Conservation (phyloP, 2,888 invertebrate genomes). For the Yponomeuta sedellus region DNA sequence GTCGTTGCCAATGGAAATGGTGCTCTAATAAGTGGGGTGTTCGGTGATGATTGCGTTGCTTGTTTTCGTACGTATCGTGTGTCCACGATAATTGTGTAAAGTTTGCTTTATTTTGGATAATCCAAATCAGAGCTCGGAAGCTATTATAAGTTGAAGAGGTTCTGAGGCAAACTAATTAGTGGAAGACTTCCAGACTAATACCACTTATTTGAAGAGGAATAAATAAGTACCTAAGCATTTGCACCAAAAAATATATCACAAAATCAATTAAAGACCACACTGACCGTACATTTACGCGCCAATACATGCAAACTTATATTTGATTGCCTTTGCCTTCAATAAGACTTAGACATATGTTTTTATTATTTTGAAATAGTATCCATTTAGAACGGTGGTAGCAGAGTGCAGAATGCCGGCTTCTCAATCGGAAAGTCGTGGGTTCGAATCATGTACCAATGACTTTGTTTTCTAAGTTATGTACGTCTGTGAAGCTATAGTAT, state of each 20-base stretch:
- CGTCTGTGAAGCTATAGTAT: too few species aligned
- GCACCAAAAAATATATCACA: background rate
- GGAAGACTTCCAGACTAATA: background rate
- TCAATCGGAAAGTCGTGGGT: too few species aligned
- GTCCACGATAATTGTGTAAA: constrained; percentile 45
- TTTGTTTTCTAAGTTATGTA: too few species aligned
- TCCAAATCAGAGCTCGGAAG: constrained; percentile 40
- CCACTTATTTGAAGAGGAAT: background rate
- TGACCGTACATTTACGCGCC: background rate
- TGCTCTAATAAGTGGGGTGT: constrained; percentile 32
- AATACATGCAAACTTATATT: too few species aligned
- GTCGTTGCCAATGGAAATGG: constrained; percentile 36
- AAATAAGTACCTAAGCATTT: background rate
- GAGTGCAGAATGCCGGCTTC: too few species aligned
- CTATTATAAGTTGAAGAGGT: constrained; percentile 25
- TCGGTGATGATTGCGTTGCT: constrained; percentile 31
- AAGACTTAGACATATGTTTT: too few species aligned
- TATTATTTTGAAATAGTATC: too few species aligned
- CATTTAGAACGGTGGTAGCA: too few species aligned
- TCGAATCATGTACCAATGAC: too few species aligned
- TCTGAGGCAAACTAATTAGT: constrained; percentile 2
- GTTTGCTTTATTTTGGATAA: constrained; percentile 50
- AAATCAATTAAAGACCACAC: background rate
- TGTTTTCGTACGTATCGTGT: constrained; percentile 29
- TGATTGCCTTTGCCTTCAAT: too few species aligned